Base-by-base conservation (phyloP, 1,140 invertebrate genomes). In the Aphis craccivora region DNA sequence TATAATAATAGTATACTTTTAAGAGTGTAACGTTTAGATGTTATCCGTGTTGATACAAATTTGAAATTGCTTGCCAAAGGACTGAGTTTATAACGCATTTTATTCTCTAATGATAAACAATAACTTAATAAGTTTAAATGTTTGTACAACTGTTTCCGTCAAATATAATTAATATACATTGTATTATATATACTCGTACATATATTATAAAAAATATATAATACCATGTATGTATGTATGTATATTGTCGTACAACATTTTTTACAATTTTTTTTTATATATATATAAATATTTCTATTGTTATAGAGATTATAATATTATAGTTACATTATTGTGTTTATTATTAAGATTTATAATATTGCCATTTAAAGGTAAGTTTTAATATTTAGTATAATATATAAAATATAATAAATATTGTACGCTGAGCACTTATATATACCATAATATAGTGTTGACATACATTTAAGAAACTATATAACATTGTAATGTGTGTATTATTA, bases 331-430 rank as follows among this genome's bases (percentile, higher is more conserved):
- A 91, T 91, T 91, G 90, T 91, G 90, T 91, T 91, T 91, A 76
- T 76, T 45, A 76, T 89, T 55, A 89, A 89, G 88, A 89, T 37
- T 11, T 48, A 48, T 91, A 91, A 67, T 89, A 53, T 76, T 92
- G 91, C 91, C 91, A 92, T 92, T 83, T 92, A 92, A 48, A 51
- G 67, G 91, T 92, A 91, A 91, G 90, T 81, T 91, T 83, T 92
- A 51, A 89, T 91, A 67, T 76, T 60, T 76, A 45, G 55, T 67
- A 76, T 76, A 45, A 53, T 89, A 87, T 14, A 87, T 43, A 51
- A 48, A 55, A 90, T 45, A 90, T 25, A 60, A 40, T 90, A 37
- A 51, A 86, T 40, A 14, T 37, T 37, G 51, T 89, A 89, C 51
- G 11, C 9, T 25, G 88, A 89, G 48, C 48, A 89, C 88, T 89